Evolutionary conservation across 2,113 vertebrate genomes (phyloP), one percentile per base, ranked within the genome.

Genomic region (Neodon shergylaensis): DNA sequence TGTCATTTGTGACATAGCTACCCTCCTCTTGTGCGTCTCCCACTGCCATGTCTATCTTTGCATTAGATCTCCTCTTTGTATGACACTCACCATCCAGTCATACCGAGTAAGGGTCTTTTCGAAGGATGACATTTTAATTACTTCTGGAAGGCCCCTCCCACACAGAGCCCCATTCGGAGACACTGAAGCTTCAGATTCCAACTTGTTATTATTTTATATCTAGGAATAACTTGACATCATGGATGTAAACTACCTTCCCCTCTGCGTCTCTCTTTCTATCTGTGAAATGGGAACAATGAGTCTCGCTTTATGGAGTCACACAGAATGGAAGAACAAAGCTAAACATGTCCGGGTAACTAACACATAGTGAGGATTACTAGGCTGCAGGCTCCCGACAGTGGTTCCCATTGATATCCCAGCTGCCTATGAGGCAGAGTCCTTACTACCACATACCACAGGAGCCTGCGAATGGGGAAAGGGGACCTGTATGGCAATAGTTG

Each of bases 1-100:
- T 9, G 14, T 36, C 47, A 33, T 11, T 16, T 33, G 26, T 8
- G 39, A n/a, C 47, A n/a, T 1, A 33, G 16, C 33, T 10, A 0
- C 68, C 21, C 90, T 88, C n/a, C 31, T 0, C 14, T 8, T 54
- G 24, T 28, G 42, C n/a, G 11, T 16, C 61, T 92, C 8, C 44
- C 16, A 63, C 24, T 68, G 26, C 70, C 26, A 19, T 21, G 8
- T 52, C 49, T 88, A 3, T 79, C 21, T 93, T 54, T 58, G 13
- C 9, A 58, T 83, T 82, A 58, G 72, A 47, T 49, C 6, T 54
- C 36, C 28, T 52, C 1, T 63, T 79, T 44, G 77, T 31, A 22
- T 61, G 65, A 68, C 16, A 52, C 1, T 11, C 22, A 33, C 88
- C 31, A 70, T n/a, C 33, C 26, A 68, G 6, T 24, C 65, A 36